Evolutionary conservation across 1,140 invertebrate species (phyloP), one percentile per base, ranked within the genome.

Genomic region (Aphaenogaster floridana): DNA sequence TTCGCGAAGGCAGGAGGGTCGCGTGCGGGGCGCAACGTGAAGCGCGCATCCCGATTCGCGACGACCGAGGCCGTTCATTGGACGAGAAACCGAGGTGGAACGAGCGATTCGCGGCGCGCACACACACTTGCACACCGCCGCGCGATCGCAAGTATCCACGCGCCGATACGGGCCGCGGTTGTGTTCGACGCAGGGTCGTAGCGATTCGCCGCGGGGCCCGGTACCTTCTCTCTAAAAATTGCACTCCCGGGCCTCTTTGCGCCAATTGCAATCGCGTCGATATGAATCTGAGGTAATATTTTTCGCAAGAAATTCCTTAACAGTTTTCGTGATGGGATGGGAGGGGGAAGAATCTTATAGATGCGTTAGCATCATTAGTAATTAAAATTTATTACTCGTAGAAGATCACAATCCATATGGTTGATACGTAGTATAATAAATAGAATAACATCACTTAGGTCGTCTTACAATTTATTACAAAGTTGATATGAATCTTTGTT

Each of bases 1-100:
- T 79, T 90, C 68, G 90, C 91, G 86, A 84, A 89, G 91, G 87
- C 86, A 89, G 87, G 72, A 90, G 88, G 68, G 89, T 86, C 69
- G 72, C 78, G 76, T 61, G 74, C 45, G 50, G 86, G 36, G 77
- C 77, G 89, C 89, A 89, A 83, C 90, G 64, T 28, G 0, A 28
- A 87, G 76, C 89, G 84, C 66, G 52, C 52, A 45, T 48, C 42
- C 42, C 21, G 66, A 72, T 45, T 69, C 79, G 86, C 66, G 34
- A 81, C 42, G 59, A 21, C 45, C 91, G 81, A 61, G 34, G 36
- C 45, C 74, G 86, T 71, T 87, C 78, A 93, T 93, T 93, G 92
- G 92, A 74, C 85, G 88, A 88, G 83, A 11, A 36, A 17, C 3
- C 52, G 39, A 45, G 69, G 42, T 79, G 87, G 66, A 81, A 85